These are phyloP conservation scores for Centropus unirufus DNA, from an alignment of 2,113 vertebrate species.

Conservation along the genomic window DNA sequence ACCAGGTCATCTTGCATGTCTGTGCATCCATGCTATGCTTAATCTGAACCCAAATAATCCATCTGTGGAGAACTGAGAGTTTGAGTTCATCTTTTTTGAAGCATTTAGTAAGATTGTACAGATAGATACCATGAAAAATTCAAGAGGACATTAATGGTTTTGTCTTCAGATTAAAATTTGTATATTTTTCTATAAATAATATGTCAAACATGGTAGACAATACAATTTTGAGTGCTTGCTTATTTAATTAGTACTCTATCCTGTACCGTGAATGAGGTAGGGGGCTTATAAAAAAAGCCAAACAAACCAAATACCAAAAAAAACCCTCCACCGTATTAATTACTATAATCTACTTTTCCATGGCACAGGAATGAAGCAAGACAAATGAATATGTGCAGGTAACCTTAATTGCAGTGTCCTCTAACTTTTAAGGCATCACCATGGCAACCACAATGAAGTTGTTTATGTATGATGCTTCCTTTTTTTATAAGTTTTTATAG, in stretches of 20 bases:
- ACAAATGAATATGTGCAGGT: background rate
- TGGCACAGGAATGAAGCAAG: background rate
- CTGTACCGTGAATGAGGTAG: background rate
- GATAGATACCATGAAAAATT: background rate
- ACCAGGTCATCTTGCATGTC: rapidly evolving
- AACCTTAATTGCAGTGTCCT: background rate
- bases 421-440: background rate
- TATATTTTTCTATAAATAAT: background rate
- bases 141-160: background rate
- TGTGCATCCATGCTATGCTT: background rate
- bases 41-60: background rate
- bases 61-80: background rate
- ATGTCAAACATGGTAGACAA: background rate
- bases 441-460: background rate
- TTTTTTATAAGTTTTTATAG: background rate
- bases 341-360: background rate
- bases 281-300: background rate
- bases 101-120: background rate
- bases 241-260: background rate
- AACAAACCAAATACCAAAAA: background rate
- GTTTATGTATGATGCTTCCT: background rate
- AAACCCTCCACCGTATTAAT: background rate
- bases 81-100: background rate
- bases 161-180: background rate
- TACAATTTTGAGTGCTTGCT: background rate